phyloP scores from a whole-genome alignment of 2,113 vertebrate species.

The Nothoprocta perdicaria region DNA sequence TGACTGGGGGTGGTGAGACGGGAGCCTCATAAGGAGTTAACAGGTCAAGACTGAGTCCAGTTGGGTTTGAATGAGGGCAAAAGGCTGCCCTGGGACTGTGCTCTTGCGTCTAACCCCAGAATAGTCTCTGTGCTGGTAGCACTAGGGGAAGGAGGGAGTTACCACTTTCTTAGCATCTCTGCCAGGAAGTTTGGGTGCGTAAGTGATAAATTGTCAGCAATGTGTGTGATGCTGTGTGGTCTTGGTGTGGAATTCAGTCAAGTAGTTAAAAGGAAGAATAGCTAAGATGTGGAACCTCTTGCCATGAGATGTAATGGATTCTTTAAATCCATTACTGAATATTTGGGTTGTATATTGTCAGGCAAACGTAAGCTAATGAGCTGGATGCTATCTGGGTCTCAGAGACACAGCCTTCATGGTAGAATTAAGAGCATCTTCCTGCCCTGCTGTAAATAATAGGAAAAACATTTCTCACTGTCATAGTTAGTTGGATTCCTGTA shows the following conservation, averaged over 20 bases:
- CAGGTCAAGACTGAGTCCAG: background rate
- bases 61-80: fast-evolving
- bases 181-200: fast-evolving
- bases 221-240: background rate
- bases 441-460: background rate
- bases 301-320: background rate
- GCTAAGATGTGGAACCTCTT: background rate
- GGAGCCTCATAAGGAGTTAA: background rate
- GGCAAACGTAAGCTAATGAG: background rate
- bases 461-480: background rate
- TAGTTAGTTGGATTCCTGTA: background rate
- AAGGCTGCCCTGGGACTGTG: background rate
- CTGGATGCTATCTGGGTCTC: background rate
- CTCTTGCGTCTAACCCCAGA: background rate
- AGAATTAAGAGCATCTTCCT: background rate
- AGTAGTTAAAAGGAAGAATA: background rate
- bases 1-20: background rate
- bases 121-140: background rate
- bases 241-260: background rate
- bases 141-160: background rate
- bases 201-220: background rate
- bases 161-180: background rate
- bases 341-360: background rate
- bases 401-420: background rate
- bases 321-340: background rate